Base-by-base conservation (phyloP, 2,888 invertebrate genomes). In the Dinocampus coccinellae region DNA sequence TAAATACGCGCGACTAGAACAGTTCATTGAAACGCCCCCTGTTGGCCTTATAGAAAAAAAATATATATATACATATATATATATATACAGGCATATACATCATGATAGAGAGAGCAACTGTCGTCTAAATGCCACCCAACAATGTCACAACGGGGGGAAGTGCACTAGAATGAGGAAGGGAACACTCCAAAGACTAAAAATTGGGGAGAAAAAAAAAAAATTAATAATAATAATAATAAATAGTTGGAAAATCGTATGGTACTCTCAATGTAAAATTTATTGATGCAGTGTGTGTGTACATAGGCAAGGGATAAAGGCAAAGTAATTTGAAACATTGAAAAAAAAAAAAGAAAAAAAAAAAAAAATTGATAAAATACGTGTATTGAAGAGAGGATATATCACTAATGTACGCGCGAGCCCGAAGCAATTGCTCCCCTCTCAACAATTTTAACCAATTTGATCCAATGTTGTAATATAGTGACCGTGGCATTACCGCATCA, bases 401-500 rank as follows among this genome's bases (percentile, higher is more conserved):
- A 63, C 16, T 66, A 57, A 55, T 66, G 66, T 66, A 55, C 66
- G 66, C 66, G 66, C 39, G 66, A 66, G 66, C 39, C 66, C 22
- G 66, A 16, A 16, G 36, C 66, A 63, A 63, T 63, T 9, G 47
- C 26, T 26, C 24, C 29, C 39, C 26, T 26, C 24, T 22, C 39
- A 58, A 29, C 67, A 71, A 71, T 71, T 71, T 55, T 67, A 71
- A 80, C 81, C 86, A 86, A 87, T 87, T 87, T 87, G 82, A 83
- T 84, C 84, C 83, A 86, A 86, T 86, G 83, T 78, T n/a, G n/a
- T n/a, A n/a, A n/a, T n/a, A n/a, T 74, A 79, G 39, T 39, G 79
- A 24, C 60, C 53, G 42, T 24, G 80, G 76, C 77, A 83, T 80
- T 80, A 80, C 80, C 79, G 76, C 62, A 61, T 16, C 16, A n/a